Base-by-base conservation (phyloP, 2,113 vertebrate genomes). In the Carlito syrichta region DNA sequence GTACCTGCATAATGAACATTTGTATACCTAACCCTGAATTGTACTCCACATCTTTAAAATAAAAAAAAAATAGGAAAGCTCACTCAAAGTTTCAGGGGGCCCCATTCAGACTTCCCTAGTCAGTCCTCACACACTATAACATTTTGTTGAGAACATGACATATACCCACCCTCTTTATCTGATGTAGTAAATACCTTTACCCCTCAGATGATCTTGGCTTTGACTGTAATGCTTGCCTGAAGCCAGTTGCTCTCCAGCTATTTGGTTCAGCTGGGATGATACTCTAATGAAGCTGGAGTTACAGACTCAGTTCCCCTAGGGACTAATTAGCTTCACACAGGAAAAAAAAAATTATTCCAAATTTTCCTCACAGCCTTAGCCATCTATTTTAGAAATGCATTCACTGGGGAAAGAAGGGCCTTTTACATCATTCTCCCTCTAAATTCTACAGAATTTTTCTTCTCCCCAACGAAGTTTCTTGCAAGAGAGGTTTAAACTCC, bases 291-390 rank as follows among this genome's bases (percentile, higher is more conserved):
- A 95, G 66, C 83, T 79, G 14, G 45, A 43, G 38, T 63, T 94
- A 81, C 79, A 92, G 69, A 79, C 86, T 96, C 83, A 84, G 76
- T 35, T 91, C 69, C 91, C 93, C 94, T 76, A 54, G 63, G 82
- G 74, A 96, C 96, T 96, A 94, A 97, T 98, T 97, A 98, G 68
- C 45, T 93, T 81, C 86, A 94, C 32, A 82, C 52, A 73, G 54
- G 81, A 54, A 88, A 93, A 92, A 85, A 93, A 92, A 90, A 86
- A 45, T 19, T 12, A 63, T 94, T 97, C 86, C 78, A 84, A 86
- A 95, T 96, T 96, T 96, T 74, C 86, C 76, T 91, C 19, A 48
- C 69, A 91, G 84, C 83, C 56, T 23, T 19, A 92, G 69, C 50
- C 83, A 91, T 81, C 60, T 96, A 89, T 93, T 97, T 95, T 87